A percentile compares a stretch with the other conserved stretches of the same genome.
These are phyloP conservation scores for Neopipo cinnamomea DNA, from an alignment of 2,113 vertebrate genomes.

Conservation along the genomic window DNA sequence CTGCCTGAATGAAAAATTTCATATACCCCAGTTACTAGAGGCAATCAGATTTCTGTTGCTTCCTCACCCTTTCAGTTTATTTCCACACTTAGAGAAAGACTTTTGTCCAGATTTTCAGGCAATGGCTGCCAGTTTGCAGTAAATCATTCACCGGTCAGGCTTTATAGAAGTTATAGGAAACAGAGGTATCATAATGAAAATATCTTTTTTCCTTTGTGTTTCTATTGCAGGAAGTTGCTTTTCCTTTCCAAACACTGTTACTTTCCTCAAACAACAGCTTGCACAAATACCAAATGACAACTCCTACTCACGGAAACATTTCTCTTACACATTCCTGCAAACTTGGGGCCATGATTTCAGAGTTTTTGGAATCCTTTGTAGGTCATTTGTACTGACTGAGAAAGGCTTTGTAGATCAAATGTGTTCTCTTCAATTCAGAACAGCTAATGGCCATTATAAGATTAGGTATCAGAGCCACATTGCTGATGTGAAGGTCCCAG, in stretches of 20 bases:
- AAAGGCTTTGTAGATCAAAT: neutral
- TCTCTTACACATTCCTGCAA: no score
- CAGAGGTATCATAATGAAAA: no score
- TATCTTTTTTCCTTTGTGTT: no score
- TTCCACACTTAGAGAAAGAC: neutral
- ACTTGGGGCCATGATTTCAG: neutral
- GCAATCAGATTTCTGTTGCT: neutral
- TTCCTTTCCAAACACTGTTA: no score
- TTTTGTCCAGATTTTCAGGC: neutral
- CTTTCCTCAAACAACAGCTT: no score
- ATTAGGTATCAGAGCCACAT: neutral
- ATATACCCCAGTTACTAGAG: neutral
- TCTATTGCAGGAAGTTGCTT: no score
- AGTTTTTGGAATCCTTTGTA: neutral
- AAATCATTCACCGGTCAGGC: neutral
- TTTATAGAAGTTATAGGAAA: no score
- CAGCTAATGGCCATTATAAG: neutral
- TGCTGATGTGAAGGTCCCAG: neutral
- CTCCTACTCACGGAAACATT: no score
- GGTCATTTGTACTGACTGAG: neutral
- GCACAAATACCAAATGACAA: no score
- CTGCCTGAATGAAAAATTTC: neutral
- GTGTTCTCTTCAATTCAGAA: neutral
- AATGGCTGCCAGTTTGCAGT: neutral
- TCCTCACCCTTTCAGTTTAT: neutral